Evolutionary conservation across 2,113 vertebrate species (phyloP).

Genomic region (Lepus timidus): DNA sequence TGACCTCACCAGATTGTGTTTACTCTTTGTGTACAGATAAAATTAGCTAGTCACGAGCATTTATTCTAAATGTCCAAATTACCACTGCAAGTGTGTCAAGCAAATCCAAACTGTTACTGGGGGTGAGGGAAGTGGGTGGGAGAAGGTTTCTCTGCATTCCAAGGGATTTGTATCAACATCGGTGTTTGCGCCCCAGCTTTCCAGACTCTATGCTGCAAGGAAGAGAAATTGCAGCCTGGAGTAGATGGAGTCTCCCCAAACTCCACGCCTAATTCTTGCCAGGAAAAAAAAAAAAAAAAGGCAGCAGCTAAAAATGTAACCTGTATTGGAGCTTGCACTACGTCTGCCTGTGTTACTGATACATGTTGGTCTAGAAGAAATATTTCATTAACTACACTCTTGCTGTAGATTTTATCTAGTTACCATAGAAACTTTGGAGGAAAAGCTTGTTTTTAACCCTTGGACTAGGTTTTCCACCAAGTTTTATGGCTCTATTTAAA

Average conservation of each 20-base stretch:
- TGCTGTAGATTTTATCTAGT: slow-evolving; percentile 90
- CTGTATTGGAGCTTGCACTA: slow-evolving; percentile 78
- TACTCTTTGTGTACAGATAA: slow-evolving; percentile 75
- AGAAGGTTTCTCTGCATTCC: slow-evolving; percentile 36
- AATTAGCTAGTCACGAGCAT: slow-evolving; percentile 60
- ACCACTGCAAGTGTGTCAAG: slow-evolving; percentile 57
- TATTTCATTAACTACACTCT: slow-evolving; percentile 89
- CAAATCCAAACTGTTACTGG: slow-evolving; percentile 66
- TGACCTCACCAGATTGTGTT: slow-evolving; percentile 74
- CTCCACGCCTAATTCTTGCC: slow-evolving; percentile 16
- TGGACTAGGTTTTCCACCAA: slow-evolving; percentile 85
- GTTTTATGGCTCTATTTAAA: slow-evolving; percentile 80
- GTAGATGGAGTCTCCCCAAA: slow-evolving; percentile 51
- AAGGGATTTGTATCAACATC: slow-evolving; percentile 57
- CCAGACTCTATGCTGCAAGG: not conserved
- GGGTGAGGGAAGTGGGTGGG: not conserved
- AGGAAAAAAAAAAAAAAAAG: slow-evolving; percentile 7
- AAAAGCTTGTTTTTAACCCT: slow-evolving; percentile 88
- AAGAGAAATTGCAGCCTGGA: not conserved
- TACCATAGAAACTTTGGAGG: slow-evolving; percentile 91
- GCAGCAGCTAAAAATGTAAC: slow-evolving; percentile 63
- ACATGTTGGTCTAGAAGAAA: slow-evolving; percentile 88
- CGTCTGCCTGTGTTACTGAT: slow-evolving; percentile 84
- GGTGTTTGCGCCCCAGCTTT: slow-evolving; percentile 21
- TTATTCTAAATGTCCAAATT: slow-evolving; percentile 76